These are phyloP conservation scores for Antechinus flavipes DNA, from an alignment of 2,113 vertebrate species.

Conservation along the genomic window DNA sequence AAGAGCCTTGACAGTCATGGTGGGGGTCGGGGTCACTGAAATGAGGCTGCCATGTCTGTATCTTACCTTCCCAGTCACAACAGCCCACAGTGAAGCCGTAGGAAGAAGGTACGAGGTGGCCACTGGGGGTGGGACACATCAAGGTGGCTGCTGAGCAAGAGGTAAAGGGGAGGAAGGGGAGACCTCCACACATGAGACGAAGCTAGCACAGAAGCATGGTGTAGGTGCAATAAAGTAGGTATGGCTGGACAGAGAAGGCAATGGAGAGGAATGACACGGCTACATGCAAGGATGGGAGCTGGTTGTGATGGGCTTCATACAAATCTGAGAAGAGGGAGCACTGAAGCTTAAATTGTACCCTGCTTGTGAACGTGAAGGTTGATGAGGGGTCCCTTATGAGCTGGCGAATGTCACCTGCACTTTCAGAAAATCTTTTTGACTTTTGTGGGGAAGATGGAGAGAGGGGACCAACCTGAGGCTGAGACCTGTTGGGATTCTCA, in stretches of 20 bases:
- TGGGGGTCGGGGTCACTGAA: too few relatives aligned
- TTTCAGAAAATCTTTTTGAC: too few relatives aligned
- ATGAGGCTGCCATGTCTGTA: too few relatives aligned
- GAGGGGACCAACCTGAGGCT: background rate
- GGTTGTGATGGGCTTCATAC: background rate
- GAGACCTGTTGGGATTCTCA: too few relatives aligned
- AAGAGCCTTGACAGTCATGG: background rate
- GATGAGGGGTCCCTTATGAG: too few relatives aligned
- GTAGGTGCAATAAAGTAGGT: background rate
- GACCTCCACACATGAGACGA: background rate
- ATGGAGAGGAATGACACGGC: background rate
- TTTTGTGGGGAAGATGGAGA: background rate
- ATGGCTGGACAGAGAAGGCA: background rate
- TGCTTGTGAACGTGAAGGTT: background rate
- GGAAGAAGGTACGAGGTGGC: background rate
- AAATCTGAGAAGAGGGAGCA: background rate
- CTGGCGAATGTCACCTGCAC: too few relatives aligned
- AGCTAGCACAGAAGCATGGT: background rate
- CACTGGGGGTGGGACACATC: too few relatives aligned
- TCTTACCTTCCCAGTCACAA: background rate
- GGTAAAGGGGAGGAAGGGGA: background rate
- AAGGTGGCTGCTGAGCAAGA: background rate
- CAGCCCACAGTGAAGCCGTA: background rate
- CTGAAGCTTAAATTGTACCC: too few relatives aligned
- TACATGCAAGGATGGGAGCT: too few relatives aligned